Evolutionary conservation across 2,113 vertebrate species (phyloP).

Genomic region (Empidonax alnorum): DNA sequence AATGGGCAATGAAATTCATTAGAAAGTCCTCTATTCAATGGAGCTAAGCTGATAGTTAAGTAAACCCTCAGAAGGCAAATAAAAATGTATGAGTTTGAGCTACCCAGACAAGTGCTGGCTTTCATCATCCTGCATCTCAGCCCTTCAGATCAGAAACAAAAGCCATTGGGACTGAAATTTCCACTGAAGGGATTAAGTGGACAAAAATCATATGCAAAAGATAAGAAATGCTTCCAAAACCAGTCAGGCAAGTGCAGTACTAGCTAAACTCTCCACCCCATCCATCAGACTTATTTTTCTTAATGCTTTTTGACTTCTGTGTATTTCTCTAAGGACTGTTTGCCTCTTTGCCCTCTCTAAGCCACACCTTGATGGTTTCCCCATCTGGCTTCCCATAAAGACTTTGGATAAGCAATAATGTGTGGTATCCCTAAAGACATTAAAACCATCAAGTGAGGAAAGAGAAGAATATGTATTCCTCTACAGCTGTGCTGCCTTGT

Average conservation of each 20-base stretch:
- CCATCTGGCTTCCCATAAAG: neutral
- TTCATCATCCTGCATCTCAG: neutral
- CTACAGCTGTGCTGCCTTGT: neutral
- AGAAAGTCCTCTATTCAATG: neutral
- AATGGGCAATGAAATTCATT: neutral
- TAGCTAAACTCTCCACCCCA: neutral
- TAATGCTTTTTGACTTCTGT: neutral
- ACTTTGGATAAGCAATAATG: neutral
- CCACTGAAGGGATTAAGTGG: neutral
- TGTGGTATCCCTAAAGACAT: neutral
- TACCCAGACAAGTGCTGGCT: neutral
- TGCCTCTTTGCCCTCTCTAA: neutral
- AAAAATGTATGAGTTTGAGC: neutral
- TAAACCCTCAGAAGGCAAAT: neutral
- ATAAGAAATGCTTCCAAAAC: neutral
- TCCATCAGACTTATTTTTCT: neutral
- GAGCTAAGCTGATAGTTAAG: neutral
- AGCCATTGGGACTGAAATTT: neutral
- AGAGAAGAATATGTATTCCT: neutral
- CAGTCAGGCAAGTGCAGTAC: neutral
- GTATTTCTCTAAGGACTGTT: neutral
- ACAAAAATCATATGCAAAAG: neutral
- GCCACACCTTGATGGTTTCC: neutral
- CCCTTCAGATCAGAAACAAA: neutral
- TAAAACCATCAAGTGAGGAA: neutral